phyloP scores from a whole-genome alignment of 2,113 vertebrate species.

The Neofelis nebulosa region DNA sequence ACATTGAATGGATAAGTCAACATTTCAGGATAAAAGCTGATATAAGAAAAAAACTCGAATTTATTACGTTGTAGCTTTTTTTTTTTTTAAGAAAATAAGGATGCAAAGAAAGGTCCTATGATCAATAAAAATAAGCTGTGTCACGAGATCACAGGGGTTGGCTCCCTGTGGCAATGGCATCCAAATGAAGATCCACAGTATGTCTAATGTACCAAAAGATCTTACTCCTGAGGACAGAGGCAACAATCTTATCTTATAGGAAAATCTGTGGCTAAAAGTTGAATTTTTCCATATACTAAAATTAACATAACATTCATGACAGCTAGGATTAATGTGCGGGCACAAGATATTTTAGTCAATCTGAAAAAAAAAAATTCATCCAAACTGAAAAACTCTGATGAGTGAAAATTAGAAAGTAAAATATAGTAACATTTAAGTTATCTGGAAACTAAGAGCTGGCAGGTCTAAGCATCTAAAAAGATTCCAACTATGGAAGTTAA shows the following conservation, averaged over 20 bases:
- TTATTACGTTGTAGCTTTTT: neutral
- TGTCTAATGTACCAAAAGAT: neutral
- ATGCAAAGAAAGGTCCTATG: neutral
- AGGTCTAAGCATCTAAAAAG: neutral
- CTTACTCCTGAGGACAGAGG: neutral
- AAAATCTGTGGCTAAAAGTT: neutral
- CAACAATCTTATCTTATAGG: neutral
- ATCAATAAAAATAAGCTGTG: neutral
- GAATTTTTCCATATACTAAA: constrained; percentile 19
- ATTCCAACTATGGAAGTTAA: constrained; percentile 23
- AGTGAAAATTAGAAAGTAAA: constrained; percentile 4
- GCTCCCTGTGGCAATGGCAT: neutral
- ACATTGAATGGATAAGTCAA: neutral
- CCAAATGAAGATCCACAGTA: neutral
- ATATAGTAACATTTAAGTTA: constrained; percentile 9
- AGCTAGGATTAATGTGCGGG: neutral
- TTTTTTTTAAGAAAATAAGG: neutral
- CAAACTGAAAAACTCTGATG: constrained; percentile 23
- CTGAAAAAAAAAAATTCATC: neutral
- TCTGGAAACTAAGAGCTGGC: neutral
- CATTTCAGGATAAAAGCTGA: neutral
- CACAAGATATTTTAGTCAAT: constrained; percentile 8
- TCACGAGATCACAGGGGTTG: neutral
- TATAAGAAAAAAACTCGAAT: neutral
- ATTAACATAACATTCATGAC: neutral